phyloP scores from a whole-genome alignment of 2,888 invertebrate genomes.

The Spodoptera exigua region DNA sequence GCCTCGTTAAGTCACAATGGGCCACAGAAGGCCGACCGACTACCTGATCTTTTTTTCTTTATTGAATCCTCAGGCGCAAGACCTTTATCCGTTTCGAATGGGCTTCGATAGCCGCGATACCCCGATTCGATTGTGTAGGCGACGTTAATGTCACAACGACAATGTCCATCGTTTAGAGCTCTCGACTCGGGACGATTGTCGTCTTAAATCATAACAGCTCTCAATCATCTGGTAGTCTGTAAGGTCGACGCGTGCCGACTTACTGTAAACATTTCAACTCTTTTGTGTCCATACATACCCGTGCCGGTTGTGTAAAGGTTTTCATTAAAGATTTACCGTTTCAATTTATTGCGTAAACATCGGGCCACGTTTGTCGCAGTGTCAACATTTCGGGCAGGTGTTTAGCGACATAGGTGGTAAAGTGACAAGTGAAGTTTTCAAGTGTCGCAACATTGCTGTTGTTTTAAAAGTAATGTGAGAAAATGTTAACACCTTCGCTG shows the following conservation, averaged over 20 bases:
- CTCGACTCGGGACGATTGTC: constrained; percentile 70
- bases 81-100: constrained; percentile 67
- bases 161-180: constrained; percentile 76
- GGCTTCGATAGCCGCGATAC: constrained; percentile 66
- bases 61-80: constrained; percentile 51
- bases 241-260: constrained; percentile 73
- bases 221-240: constrained; percentile 71
- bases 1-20: constrained; percentile 84
- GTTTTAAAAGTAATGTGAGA: constrained; percentile 64
- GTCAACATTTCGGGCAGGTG: constrained; percentile 70
- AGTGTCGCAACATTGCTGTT: constrained; percentile 64
- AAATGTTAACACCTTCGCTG: constrained; percentile 49
- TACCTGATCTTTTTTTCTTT: constrained; percentile 75
- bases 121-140: constrained; percentile 78
- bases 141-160: constrained; percentile 78
- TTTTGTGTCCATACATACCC: constrained; percentile 66
- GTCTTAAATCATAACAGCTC: constrained; percentile 76
- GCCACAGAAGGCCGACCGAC: constrained; percentile 68
- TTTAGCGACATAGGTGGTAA: constrained; percentile 75
- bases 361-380: constrained; percentile 60
- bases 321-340: constrained; percentile 71
- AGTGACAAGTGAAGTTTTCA: constrained; percentile 63
- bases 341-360: constrained; percentile 74
- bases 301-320: constrained; percentile 63
- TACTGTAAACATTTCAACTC: constrained; percentile 73